Percentiles rank a stretch among this genome's conserved stretches.
phyloP scores from a whole-genome alignment of 2,113 vertebrate species.

The Paratilapia polleni region DNA sequence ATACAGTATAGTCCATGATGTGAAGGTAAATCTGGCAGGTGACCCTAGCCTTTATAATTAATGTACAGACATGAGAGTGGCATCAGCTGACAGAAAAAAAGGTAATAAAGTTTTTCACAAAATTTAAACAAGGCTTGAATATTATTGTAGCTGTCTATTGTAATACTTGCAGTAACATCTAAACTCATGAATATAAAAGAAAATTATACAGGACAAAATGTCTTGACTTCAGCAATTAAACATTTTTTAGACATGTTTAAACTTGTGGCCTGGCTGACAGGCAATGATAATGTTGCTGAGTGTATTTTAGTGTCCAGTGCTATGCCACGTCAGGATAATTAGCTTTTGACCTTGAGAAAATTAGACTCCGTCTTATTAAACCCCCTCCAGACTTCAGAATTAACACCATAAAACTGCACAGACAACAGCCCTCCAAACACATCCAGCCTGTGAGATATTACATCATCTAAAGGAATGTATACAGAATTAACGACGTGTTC shows the following conservation, averaged over 20 bases:
- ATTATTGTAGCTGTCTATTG: neutral
- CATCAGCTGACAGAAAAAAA: neutral
- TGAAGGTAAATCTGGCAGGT: neutral
- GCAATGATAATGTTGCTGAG: neutral
- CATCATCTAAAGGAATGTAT: slow-evolving; percentile 71
- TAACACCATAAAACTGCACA: slow-evolving; percentile 51
- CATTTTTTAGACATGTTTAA: neutral
- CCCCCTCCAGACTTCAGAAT: slow-evolving; percentile 5
- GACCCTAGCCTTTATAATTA: neutral
- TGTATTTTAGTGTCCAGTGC: neutral
- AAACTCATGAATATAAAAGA: neutral
- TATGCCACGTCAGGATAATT: neutral
- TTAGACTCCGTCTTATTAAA: neutral
- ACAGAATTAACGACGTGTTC: slow-evolving; percentile 68
- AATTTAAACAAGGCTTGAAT: neutral
- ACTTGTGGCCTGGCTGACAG: neutral
- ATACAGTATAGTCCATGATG: too few species aligned
- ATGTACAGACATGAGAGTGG: neutral
- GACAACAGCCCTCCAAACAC: slow-evolving; percentile 53
- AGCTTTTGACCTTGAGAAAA: slow-evolving; percentile 14
- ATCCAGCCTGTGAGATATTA: slow-evolving; percentile 55
- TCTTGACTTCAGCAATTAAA: neutral
- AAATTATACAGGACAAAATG: neutral
- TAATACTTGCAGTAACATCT: neutral
- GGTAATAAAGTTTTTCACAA: neutral